Evolutionary conservation across 2,888 invertebrate genomes (phyloP), one percentile per base, ranked within the genome.

Genomic region (Trissonchulus sp.): DNA sequence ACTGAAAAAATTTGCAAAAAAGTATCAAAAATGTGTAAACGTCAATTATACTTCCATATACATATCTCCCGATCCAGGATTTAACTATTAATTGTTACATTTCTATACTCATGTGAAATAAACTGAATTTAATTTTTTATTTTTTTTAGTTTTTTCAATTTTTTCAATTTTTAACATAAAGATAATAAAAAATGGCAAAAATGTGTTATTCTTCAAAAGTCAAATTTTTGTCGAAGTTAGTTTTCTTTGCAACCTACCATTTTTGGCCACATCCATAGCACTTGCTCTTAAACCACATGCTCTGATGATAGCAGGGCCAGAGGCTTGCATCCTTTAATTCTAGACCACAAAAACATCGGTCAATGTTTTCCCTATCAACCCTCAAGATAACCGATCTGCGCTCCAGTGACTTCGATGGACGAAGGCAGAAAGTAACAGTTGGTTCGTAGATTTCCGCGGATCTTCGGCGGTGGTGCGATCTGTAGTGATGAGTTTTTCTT

Each of bases 381-480:
- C 2, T 3, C 2, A 28, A 33, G 33, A 34, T 31, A 1, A n/a
- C 3, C n/a, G 73, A 62, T 3, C 8, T 18, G 30, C 73, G 62
- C 63, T 73, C 73, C 3, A 3, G 2, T 3, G 48, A 33, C 3
- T 23, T 3, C 2, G n/a, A 2, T 2, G 73, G 65, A 72, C 75
- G 71, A 3, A 28, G 8, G 62, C 75, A 75, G 48, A 30, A 63
- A 48, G 72, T 65, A 28, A 75, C 2, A 15, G n/a, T 28, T n/a
- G 75, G 75, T n/a, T 75, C 72, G 62, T 75, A 75, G n/a, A 1
- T n/a, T 2, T 74, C 3, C 2, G 71, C n/a, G 8, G n/a, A 36
- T 8, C 71, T 37, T 3, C 71, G 71, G 48, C 8, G 23, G 48
- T 48, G 48, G 48, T 48, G n/a, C n/a, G n/a, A n/a, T n/a, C n/a